These are phyloP conservation scores for Sinella curviseta DNA, from an alignment of 1,140 invertebrate genomes.

Conservation along the genomic window DNA sequence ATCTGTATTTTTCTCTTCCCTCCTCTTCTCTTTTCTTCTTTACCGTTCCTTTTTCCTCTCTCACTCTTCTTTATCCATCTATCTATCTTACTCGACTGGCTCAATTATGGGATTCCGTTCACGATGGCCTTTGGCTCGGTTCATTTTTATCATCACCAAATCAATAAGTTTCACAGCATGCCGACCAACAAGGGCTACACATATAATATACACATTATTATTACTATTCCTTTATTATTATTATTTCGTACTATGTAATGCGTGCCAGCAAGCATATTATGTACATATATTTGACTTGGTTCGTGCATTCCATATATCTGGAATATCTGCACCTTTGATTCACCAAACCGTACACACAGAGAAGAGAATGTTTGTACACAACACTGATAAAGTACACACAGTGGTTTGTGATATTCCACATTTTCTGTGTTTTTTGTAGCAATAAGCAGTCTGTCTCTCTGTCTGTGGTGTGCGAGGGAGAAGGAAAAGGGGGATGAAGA, in stretches of 20 bases:
- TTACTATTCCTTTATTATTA: not conserved
- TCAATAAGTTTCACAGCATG: slow-evolving; percentile 44
- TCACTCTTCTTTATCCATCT: not conserved
- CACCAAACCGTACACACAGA: too few species aligned
- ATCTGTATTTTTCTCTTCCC: slow-evolving; percentile 8
- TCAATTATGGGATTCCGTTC: slow-evolving; percentile 44
- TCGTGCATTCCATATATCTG: too few species aligned
- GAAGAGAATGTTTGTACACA: too few species aligned
- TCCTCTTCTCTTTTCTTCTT: not conserved
- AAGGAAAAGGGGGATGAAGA: not conserved
- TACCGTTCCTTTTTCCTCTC: not conserved
- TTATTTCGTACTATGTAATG: not conserved
- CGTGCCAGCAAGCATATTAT: not conserved
- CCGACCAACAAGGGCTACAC: slow-evolving; percentile 19
- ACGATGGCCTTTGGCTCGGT: slow-evolving; percentile 42
- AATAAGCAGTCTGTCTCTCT: too few species aligned
- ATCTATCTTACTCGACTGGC: slow-evolving; percentile 11
- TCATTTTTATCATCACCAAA: slow-evolving; percentile 44
- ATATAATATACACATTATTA: not conserved
- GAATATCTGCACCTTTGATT: too few species aligned
- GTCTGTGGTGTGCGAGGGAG: too few species aligned
- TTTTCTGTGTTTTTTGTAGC: too few species aligned
- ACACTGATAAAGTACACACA: too few species aligned
- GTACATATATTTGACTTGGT: too few species aligned
- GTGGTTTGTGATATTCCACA: too few species aligned